phyloP scores from a whole-genome alignment of 1,140 invertebrate genomes.

The Nephotettix cincticeps region DNA sequence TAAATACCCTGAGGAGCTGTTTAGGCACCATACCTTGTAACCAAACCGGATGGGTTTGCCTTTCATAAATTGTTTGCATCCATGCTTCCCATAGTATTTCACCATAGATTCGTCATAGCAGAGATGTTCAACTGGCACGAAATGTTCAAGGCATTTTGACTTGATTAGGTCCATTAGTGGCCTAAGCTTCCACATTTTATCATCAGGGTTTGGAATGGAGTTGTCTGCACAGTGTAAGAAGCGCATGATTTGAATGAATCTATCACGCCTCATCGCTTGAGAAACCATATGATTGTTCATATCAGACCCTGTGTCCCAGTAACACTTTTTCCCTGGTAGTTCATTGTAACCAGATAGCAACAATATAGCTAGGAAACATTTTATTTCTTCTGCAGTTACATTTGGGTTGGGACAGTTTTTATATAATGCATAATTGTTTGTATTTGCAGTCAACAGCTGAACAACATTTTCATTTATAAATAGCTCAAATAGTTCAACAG shows the following conservation, averaged over 20 bases:
- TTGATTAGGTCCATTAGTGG: conserved; percentile 31
- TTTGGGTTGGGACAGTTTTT: conserved; percentile 21
- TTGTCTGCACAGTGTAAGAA: conserved; percentile 32
- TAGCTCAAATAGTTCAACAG: too few relatives aligned
- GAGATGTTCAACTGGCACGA: conserved; percentile 39
- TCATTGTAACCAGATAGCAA: conserved; percentile 37
- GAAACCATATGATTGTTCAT: conserved; percentile 35
- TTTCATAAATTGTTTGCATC: conserved; percentile 42
- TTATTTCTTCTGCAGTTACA: conserved; percentile 33
- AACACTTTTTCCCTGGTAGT: conserved; percentile 35
- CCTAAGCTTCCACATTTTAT: conserved; percentile 33
- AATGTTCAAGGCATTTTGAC: conserved; percentile 34
- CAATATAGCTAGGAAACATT: conserved; percentile 34
- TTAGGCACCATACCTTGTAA: conserved; percentile 31
- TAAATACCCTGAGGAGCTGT: conserved; percentile 27
- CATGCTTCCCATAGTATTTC: conserved; percentile 34
- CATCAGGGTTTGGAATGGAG: conserved; percentile 18
- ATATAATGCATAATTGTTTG: too few relatives aligned
- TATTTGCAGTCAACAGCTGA: too few relatives aligned
- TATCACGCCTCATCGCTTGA: conserved; percentile 30
- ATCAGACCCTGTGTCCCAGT: conserved; percentile 29
- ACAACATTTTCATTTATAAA: too few relatives aligned
- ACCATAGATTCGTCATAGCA: conserved; percentile 42
- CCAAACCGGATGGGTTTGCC: conserved; percentile 35
- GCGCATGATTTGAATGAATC: conserved; percentile 28